Base-by-base conservation (phyloP, 1,140 invertebrate genomes). In the Zaprionus africanus region DNA sequence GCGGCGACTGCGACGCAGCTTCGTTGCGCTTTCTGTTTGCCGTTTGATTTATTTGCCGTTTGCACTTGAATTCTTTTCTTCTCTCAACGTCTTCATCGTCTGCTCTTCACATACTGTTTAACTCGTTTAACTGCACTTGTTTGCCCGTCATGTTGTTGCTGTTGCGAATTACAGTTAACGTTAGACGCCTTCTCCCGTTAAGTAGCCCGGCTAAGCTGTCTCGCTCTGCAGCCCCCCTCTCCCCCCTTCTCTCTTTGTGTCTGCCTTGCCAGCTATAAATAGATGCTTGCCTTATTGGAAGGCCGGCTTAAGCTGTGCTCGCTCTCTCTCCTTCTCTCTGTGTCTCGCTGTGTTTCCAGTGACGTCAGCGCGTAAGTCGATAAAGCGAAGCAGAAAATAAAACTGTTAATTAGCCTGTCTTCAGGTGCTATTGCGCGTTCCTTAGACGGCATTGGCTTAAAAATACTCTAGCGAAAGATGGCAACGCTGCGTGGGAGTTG, bases 81-180 rank as follows among this genome's bases (percentile, higher is more conserved):
- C 78, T 73, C 67, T 41, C 26, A 12, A 7, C 22, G 67, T 71
- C 63, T 53, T 24, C 62, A 19, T 12, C 46, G 11, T 34, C 17
- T 31, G 24, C 31, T 53, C 34, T 73, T 34, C n/a, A 65, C 26
- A 56, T 22, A 22, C 19, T 51, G 17, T 54, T 61, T 13, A 85
- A 81, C 85, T 79, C 74, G 85, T 76, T 85, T 88, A 88, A 88
- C 85, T 88, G 84, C 84, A 88, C 84, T 88, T 88, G 85, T 79
- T 70, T 80, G 79, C 53, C 22, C 24, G 71, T 67, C 64, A 34
- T 34, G 31, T 34, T 34, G 31, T 34, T 34, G 51, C 43, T 58
- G 46, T 46, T 77, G 57, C 41, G 60, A 90, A 79, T 76, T 74
- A 88, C 84, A 90, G 84, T 88, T 88, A 88, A 71, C 68, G 77